Evolutionary conservation across 2,797 vertebrate species (phyloP).

Genomic region (Hapalemur alaotrensis): DNA sequence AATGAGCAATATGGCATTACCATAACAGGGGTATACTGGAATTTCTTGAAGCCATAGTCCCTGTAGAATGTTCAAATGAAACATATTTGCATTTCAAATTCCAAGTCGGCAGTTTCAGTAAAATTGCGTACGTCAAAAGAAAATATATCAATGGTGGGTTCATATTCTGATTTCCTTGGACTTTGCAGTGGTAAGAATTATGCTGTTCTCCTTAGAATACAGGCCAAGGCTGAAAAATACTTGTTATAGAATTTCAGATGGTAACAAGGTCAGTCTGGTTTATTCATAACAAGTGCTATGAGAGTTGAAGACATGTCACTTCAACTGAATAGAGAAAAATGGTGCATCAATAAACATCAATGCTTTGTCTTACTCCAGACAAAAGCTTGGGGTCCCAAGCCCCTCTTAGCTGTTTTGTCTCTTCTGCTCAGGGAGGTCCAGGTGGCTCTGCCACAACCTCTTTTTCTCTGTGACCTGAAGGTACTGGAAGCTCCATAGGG

Average conservation of each 20-base stretch:
- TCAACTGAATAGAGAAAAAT: slow-evolving; percentile 68
- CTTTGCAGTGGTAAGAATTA: slow-evolving; percentile 68
- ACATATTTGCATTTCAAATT: slow-evolving; percentile 72
- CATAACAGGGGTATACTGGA: background rate
- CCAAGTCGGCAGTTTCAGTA: slow-evolving; percentile 76
- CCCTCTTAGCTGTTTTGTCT: too few relatives aligned
- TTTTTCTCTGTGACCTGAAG: too few relatives aligned
- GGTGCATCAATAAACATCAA: background rate
- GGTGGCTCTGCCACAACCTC: too few relatives aligned
- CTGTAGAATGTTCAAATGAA: slow-evolving; percentile 73
- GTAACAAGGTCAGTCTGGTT: slow-evolving; percentile 78
- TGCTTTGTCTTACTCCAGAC: background rate
- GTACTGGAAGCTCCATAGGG: too few relatives aligned
- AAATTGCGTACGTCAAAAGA: slow-evolving; percentile 79
- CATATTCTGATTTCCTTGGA: slow-evolving; percentile 86
- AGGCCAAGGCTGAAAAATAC: slow-evolving; percentile 75
- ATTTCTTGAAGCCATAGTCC: background rate
- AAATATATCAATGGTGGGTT: slow-evolving; percentile 79
- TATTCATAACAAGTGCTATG: slow-evolving; percentile 67
- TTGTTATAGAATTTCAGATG: slow-evolving; percentile 82
- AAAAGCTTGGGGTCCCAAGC: too few relatives aligned
- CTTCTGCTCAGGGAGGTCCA: too few relatives aligned
- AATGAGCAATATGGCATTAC: background rate
- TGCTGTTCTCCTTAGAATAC: slow-evolving; percentile 73
- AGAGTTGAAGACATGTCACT: slow-evolving; percentile 78